These are phyloP conservation scores for Anhinga anhinga DNA, from an alignment of 2,113 vertebrate genomes.

Conservation along the genomic window DNA sequence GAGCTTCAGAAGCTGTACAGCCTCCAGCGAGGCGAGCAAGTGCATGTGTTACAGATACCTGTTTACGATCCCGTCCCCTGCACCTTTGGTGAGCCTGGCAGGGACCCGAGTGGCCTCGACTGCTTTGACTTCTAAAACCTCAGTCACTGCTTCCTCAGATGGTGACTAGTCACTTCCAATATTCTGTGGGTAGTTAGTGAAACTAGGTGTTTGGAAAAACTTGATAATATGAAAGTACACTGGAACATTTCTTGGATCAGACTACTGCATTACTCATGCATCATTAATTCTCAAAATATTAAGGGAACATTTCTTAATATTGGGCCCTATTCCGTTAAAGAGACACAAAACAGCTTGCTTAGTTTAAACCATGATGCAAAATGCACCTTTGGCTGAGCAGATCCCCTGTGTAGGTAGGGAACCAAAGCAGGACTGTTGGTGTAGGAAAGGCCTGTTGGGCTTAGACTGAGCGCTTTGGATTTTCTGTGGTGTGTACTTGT, in stretches of 20 bases:
- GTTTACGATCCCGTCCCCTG: not conserved
- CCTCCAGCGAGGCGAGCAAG: accelerated
- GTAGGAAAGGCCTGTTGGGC: not conserved
- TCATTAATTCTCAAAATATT: slow-evolving; percentile 35
- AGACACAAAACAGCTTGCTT: not conserved
- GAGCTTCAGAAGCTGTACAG: not conserved
- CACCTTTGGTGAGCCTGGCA: accelerated
- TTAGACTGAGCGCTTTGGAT: not conserved
- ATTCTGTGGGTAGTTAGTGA: not conserved
- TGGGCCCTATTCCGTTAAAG: not conserved
- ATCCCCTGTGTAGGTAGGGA: not conserved
- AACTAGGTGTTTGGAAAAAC: slow-evolving; percentile 39
- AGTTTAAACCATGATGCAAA: not conserved
- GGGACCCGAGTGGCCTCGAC: accelerated
- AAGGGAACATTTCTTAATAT: slow-evolving; percentile 32
- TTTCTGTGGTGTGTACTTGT: not conserved
- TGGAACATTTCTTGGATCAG: slow-evolving; percentile 46
- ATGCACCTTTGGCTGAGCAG: not conserved
- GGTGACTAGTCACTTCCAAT: not conserved
- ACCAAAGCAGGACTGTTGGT: not conserved
- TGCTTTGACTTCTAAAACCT: not conserved
- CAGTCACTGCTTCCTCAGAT: not conserved
- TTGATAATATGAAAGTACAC: not conserved
- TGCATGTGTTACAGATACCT: not conserved
- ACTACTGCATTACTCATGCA: slow-evolving; percentile 42